Conservation (phyloP, 2,113 vertebrate genomes). For the Rhynchomys soricoides region DNA sequence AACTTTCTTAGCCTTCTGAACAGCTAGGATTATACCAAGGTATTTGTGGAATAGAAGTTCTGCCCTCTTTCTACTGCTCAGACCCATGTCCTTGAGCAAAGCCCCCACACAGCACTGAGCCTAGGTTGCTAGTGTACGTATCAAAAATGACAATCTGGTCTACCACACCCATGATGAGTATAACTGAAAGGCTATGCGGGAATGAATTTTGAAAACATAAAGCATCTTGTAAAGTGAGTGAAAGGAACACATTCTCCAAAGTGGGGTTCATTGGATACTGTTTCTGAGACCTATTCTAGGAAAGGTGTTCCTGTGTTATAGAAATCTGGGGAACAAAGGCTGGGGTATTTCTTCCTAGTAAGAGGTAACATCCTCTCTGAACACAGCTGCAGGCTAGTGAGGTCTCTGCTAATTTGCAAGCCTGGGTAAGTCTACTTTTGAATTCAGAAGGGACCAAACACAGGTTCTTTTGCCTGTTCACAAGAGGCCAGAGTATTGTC, state of each 20-base stretch:
- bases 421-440: not conserved
- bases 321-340: too few species aligned
- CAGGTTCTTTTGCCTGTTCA: not conserved
- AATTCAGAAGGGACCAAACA: not conserved
- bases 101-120: not conserved
- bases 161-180: not conserved
- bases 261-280: too few species aligned
- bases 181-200: not conserved
- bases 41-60: not conserved
- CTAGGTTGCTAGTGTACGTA: not conserved
- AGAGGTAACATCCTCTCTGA: too few species aligned
- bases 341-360: too few species aligned
- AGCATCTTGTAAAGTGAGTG: rapidly evolving
- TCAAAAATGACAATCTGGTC: not conserved
- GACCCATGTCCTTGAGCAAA: not conserved
- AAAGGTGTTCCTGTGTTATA: too few species aligned
- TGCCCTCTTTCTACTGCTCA: not conserved
- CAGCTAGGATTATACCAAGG: not conserved
- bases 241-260: too few species aligned
- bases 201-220: not conserved
- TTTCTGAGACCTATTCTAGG: too few species aligned
- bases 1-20: not conserved
- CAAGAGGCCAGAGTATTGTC: not conserved
- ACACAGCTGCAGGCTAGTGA: not conserved
- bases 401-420: not conserved